Evolutionary conservation across 1,140 invertebrate genomes (phyloP), one percentile per base, ranked within the genome.

Genomic region (Epicauta chinensis): DNA sequence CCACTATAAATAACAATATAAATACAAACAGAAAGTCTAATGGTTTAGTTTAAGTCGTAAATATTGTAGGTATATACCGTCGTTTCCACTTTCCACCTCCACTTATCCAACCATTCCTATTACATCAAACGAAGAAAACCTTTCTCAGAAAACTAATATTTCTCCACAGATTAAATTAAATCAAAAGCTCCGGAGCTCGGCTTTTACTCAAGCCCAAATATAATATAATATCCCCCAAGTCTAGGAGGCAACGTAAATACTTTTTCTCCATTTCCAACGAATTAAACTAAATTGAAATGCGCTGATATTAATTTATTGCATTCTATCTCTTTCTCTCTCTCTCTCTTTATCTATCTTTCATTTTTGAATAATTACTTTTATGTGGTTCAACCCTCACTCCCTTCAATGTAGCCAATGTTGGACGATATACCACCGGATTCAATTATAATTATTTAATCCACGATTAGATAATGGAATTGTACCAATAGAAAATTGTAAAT

Each of bases 131-230:
- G 56, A 52, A 58, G 52, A 57, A 56, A 60, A 57, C 57, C 53
- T 59, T 59, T 57, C 57, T 53, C n/a, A 51, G 58, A 57, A 61
- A 61, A 64, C 59, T 62, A 64, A 64, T 64, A 64, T 62, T 61
- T 64, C 62, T 60, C 55, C 44, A 46, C 46, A 60, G 58, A 64
- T 64, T 62, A 64, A 62, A 64, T 62, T 62, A 59, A 64, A 64
- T 62, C 60, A 62, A 58, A 61, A 58, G 58, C 54, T 50, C n/a
- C 50, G 54, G 47, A 56, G 50, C 53, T 51, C 43, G 39, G 56
- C 47, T 53, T 45, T 58, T 54, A 50, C 53, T 45, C 53, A 45
- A 44, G 43, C 53, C 45, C 48, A 37, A 51, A 56, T 56, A 56
- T 56, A 56, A 56, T 56, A 56, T 51, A 56, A 56, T 56, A 56